Percentiles rank a stretch among this genome's conserved stretches.
phyloP scores from a whole-genome alignment of 2,113 vertebrate species.

The Progne subis region DNA sequence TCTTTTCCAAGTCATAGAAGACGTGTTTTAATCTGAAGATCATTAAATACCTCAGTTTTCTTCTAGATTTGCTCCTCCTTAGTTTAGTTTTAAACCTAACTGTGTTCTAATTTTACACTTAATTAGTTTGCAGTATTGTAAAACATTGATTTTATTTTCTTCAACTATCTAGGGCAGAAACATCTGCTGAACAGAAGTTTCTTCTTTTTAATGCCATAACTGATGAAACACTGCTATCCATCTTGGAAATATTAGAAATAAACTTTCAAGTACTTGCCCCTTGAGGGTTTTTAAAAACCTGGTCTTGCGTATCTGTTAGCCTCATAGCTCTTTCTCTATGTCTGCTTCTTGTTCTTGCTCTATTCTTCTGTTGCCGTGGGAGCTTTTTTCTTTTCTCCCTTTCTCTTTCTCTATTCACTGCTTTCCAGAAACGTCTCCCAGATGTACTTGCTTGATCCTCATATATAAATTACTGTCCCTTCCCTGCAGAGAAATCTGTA shows the following conservation, averaged over 20 bases:
- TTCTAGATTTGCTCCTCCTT: neutral
- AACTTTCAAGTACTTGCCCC: neutral
- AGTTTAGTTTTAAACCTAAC: neutral
- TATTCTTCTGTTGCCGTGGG: neutral
- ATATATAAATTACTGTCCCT: neutral
- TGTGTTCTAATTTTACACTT: neutral
- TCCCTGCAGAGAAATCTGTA: neutral
- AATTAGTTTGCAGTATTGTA: neutral
- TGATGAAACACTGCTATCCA: neutral
- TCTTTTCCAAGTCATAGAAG: neutral
- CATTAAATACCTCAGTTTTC: neutral
- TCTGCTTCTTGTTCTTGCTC: neutral
- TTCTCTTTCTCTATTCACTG: neutral
- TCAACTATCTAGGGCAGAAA: neutral
- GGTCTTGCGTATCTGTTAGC: neutral
- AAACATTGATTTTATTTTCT: neutral
- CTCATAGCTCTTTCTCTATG: neutral
- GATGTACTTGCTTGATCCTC: neutral
- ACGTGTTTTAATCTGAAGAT: neutral
- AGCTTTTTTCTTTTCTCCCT: neutral
- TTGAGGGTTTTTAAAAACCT: neutral
- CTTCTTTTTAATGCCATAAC: neutral
- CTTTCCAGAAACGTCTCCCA: neutral
- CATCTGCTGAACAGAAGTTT: neutral
- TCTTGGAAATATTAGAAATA: conserved; percentile 20